Base-by-base conservation (phyloP, 2,888 invertebrate species). In the Pachliopta kotzebuea region DNA sequence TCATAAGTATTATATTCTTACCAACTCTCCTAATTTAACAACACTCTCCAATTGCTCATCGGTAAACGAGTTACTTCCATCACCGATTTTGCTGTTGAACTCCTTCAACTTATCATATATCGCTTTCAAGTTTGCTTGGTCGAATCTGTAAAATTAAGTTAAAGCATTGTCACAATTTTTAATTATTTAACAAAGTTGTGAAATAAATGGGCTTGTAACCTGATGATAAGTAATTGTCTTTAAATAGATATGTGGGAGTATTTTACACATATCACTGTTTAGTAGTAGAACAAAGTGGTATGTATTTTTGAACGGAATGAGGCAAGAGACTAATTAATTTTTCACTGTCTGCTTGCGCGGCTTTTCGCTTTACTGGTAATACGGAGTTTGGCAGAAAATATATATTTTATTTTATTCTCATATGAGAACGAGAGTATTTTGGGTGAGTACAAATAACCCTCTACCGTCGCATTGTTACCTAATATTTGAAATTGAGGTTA, bases 101-200 rank as follows among this genome's bases (percentile, higher is more conserved):
- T 97, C 96, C 75, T 88, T 94, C 63, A 95, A 79, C 79, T 95
- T 96, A 72, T 95, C 95, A 68, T 95, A 87, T 72, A 98, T 96
- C 54, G 96, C 95, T 62, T 91, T 91, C 26, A 95, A 81, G 86
- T 96, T 96, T 7, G 96, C 96, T 76, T 95, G 94, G 74, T 96
- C 97, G 78, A 98, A 96, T 69, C 94, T 94, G 71, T 93, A 90
- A 86, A 3, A 21, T 20, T 14, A 53, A 21, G 26, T 20, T 24
- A 45, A 4, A 4, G n/a, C 45, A 18, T 37, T 14, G 6, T 1
- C 6, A 2, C 6, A 18, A n/a, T 18, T n/a, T n/a, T n/a, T 29
- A 7, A 9, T 31, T 31, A 9, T n/a, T n/a, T n/a, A n/a, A n/a
- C n/a, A n/a, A n/a, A n/a, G n/a, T 31, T 9, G 11, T 31, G 31